These are phyloP conservation scores for Lutraria rhynchaena DNA, from an alignment of 1,140 invertebrate species.

Conservation along the genomic window DNA sequence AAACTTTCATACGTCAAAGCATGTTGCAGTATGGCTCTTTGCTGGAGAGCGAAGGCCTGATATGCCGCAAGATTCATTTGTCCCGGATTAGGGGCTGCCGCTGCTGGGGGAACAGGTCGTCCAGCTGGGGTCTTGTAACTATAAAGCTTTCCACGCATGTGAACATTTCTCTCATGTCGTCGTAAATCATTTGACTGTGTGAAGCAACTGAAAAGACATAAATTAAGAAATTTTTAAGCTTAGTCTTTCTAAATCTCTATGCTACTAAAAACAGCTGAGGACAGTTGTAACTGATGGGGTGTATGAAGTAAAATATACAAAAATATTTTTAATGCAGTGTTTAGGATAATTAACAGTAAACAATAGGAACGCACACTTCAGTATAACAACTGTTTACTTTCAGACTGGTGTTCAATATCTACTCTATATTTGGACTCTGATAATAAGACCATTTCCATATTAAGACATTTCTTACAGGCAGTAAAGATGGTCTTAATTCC, in stretches of 20 bases:
- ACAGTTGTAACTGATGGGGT: background rate
- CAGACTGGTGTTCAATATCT: too few relatives aligned
- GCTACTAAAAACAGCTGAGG: background rate
- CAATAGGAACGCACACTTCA: too few relatives aligned
- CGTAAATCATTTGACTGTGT: conserved; percentile 79
- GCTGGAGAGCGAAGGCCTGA: conserved; percentile 78
- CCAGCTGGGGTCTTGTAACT: conserved; percentile 70
- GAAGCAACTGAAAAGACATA: too few relatives aligned
- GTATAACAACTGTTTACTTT: too few relatives aligned
- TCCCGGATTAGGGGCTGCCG: conserved; percentile 46
- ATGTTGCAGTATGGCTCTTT: conserved; percentile 76
- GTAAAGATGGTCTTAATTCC: too few relatives aligned
- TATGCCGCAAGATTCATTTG: conserved; percentile 78
- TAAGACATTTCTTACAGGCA: too few relatives aligned
- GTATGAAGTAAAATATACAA: background rate
- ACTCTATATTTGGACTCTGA: too few relatives aligned
- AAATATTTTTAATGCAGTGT: too few relatives aligned
- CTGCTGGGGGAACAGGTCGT: conserved; percentile 25
- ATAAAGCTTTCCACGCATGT: conserved; percentile 77
- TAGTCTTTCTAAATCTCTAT: background rate
- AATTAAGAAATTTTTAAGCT: too few relatives aligned
- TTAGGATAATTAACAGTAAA: too few relatives aligned
- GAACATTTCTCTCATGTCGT: conserved; percentile 79
- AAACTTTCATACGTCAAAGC: conserved; percentile 77
- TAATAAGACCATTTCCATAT: too few relatives aligned